These are phyloP conservation scores for Trichoplax adhaerens DNA, from an alignment of 37 sponge, comb jelly and placozoan species.

Conservation along the genomic window DNA sequence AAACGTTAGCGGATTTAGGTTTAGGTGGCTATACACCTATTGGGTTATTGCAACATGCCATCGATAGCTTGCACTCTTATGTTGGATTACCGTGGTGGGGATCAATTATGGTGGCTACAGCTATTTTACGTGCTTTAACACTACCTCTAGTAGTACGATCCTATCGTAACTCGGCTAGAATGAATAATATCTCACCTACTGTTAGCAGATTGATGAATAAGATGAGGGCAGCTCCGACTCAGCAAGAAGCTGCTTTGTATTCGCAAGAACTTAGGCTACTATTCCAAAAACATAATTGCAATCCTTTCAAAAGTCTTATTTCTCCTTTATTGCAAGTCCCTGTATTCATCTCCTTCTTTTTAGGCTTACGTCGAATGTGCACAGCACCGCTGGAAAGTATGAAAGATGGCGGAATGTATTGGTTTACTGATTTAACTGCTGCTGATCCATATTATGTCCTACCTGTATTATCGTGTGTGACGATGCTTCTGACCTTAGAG, in stretches of 20 bases:
- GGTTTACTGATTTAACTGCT: constrained; percentile 62
- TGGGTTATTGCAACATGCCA: constrained; percentile 42
- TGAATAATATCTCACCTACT: constrained; percentile 43
- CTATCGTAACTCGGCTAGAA: constrained; percentile 28
- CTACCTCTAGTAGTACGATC: constrained; percentile 38
- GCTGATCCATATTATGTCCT: constrained; percentile 65
- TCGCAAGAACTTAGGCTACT: constrained; percentile 3
- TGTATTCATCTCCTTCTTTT: constrained; percentile 52
- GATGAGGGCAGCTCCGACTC: constrained; percentile 20
- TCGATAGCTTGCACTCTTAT: constrained; percentile 42
- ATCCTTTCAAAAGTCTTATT: constrained; percentile 43
- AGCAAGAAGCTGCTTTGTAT: background rate
- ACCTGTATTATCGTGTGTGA: constrained; percentile 32
- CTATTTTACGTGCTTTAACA: constrained; percentile 23
- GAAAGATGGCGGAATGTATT: constrained; percentile 49
- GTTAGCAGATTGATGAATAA: constrained; percentile 14
- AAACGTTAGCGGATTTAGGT: background rate
- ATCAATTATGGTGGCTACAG: constrained; percentile 29
- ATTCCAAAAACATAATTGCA: constrained; percentile 34
- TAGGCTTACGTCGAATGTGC: constrained; percentile 52
- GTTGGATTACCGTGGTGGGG: constrained; percentile 78
- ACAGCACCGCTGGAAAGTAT: constrained; percentile 41
- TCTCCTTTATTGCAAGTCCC: constrained; percentile 50
- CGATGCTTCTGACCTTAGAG: constrained; percentile 40
- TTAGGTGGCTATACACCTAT: constrained; percentile 67